phyloP scores from a whole-genome alignment of 2,113 vertebrate species.

The Acanthisitta chloris region DNA sequence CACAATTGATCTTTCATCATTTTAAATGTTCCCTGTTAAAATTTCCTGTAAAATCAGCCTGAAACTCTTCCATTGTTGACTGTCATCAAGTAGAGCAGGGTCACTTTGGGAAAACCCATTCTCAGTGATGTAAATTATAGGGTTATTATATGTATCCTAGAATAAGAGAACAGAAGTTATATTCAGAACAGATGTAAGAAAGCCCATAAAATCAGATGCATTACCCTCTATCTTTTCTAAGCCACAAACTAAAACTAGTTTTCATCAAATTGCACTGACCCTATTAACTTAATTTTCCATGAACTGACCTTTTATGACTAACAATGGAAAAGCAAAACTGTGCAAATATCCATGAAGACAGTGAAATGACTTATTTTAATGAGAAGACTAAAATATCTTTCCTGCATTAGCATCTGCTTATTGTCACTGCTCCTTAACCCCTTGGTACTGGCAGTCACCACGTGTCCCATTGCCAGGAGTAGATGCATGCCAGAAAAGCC shows the following conservation, averaged over 20 bases:
- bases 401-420: slow-evolving; percentile 71
- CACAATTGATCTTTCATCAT: slow-evolving; percentile 71
- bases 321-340: slow-evolving; percentile 79
- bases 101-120: slow-evolving; percentile 85
- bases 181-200: slow-evolving; percentile 73
- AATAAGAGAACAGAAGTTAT: slow-evolving; percentile 73
- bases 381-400: slow-evolving; percentile 77
- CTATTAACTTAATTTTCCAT: slow-evolving; percentile 82
- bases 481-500: background rate
- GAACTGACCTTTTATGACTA: slow-evolving; percentile 78
- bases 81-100: slow-evolving; percentile 76
- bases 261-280: slow-evolving; percentile 79
- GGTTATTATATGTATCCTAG: slow-evolving; percentile 83
- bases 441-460: slow-evolving; percentile 20
- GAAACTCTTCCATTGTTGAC: slow-evolving; percentile 75
- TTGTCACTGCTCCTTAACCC: slow-evolving; percentile 73
- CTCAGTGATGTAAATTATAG: slow-evolving; percentile 87
- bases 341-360: slow-evolving; percentile 80
- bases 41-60: slow-evolving; percentile 81
- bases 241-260: slow-evolving; percentile 75
- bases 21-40: slow-evolving; percentile 79
- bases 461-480: background rate
- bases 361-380: slow-evolving; percentile 79
- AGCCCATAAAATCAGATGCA: slow-evolving; percentile 76
- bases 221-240: slow-evolving; percentile 73